These are phyloP conservation scores for Melipona beecheii DNA, from an alignment of 2,888 invertebrate genomes.

Conservation along the genomic window DNA sequence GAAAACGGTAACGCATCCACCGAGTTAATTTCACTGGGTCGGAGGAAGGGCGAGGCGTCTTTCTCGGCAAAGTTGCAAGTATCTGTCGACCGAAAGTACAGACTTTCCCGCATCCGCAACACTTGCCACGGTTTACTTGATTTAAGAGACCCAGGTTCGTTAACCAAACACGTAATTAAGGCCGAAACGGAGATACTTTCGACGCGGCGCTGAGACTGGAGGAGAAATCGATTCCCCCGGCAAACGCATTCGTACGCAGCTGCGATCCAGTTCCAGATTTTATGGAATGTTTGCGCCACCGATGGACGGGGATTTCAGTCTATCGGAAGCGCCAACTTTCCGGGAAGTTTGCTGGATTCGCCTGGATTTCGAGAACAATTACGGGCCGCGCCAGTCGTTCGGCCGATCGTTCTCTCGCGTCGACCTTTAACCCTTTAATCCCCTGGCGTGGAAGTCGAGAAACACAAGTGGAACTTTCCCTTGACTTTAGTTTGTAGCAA, in stretches of 20 bases:
- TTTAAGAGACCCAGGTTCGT: slow-evolving; percentile 46
- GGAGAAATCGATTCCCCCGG: slow-evolving; percentile 29
- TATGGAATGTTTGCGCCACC: slow-evolving; percentile 13
- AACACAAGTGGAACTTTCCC: too few relatives aligned
- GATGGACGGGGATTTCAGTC: background rate
- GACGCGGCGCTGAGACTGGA: background rate
- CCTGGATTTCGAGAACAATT: slow-evolving; percentile 16
- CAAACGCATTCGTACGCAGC: slow-evolving; percentile 33
- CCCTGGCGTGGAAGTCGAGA: too few relatives aligned
- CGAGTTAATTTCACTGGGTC: slow-evolving; percentile 43
- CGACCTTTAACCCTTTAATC: too few relatives aligned
- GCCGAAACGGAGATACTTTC: slow-evolving; percentile 35
- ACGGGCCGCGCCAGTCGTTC: background rate
- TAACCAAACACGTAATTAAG: slow-evolving; percentile 63
- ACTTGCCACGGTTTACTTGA: slow-evolving; percentile 49
- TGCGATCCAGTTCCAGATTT: slow-evolving; percentile 48
- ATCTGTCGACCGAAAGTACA: slow-evolving; percentile 34
- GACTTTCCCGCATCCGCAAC: slow-evolving; percentile 24
- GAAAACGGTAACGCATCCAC: background rate
- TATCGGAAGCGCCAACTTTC: slow-evolving; percentile 8
- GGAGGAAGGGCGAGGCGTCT: background rate
- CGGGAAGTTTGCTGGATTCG: background rate
- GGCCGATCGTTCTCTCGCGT: background rate
- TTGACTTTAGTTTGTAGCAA: too few relatives aligned
- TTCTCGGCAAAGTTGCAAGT: slow-evolving; percentile 29